Percentiles rank a stretch among this genome's conserved stretches.
Conservation (phyloP, 2,797 vertebrate species). For the Buceros bicornis region DNA sequence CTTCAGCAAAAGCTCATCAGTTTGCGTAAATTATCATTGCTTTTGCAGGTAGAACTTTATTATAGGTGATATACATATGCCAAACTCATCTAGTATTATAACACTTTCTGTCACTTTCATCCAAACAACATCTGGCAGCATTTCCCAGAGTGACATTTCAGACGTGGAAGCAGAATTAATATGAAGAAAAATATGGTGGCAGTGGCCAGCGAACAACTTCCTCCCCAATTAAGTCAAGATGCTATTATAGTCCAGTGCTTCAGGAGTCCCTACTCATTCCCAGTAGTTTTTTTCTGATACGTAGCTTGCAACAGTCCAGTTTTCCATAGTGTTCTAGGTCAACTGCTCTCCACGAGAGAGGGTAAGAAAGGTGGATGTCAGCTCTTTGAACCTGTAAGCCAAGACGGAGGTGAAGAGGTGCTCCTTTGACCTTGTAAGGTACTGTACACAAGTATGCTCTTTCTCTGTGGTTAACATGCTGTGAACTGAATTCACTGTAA, state of each 20-base stretch:
- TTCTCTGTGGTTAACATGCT: background rate
- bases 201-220: background rate
- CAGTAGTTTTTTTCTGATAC: background rate
- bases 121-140: constrained; percentile 64
- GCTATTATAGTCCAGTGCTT: background rate
- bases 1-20: constrained; percentile 28
- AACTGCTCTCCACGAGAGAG: background rate
- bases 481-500: background rate
- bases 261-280: background rate
- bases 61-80: constrained; percentile 35
- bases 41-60: constrained; percentile 54
- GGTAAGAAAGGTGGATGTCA: background rate
- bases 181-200: constrained; percentile 10
- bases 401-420: background rate
- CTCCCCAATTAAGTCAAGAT: background rate
- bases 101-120: constrained; percentile 53
- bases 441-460: background rate
- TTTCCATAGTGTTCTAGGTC: background rate
- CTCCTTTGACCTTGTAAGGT: background rate
- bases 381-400: background rate
- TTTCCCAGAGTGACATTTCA: constrained; percentile 59
- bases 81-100: constrained; percentile 53
- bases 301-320: background rate
- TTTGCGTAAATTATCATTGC: constrained; percentile 49
- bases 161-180: constrained; percentile 52